These are phyloP conservation scores for Pipistrellus pipistrellus DNA, from an alignment of 2,797 vertebrate species.

Conservation along the genomic window DNA sequence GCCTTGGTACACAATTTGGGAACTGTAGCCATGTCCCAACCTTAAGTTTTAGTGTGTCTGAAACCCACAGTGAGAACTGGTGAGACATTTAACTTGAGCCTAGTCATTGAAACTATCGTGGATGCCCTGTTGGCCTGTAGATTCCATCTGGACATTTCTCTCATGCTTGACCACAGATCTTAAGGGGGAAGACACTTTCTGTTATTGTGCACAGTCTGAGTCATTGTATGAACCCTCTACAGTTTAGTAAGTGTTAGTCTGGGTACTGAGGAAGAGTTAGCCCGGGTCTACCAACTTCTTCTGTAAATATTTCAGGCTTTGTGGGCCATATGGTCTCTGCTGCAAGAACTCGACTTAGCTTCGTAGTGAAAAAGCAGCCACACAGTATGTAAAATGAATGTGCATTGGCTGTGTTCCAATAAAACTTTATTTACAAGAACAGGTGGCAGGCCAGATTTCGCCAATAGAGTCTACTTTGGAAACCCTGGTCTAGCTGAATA, in stretches of 20 bases:
- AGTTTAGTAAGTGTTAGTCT: conserved; percentile 1
- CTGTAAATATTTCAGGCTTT: conserved; percentile 50
- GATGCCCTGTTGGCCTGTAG: not conserved
- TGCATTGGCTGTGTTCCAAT: not conserved
- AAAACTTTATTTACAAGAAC: conserved; percentile 51
- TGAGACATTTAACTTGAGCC: conserved; percentile 34
- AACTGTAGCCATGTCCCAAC: not conserved
- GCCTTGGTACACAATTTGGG: not conserved
- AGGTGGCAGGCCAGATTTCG: not conserved
- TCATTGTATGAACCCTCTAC: not conserved
- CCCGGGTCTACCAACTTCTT: not conserved
- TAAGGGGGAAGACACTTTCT: not conserved
- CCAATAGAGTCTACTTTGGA: not conserved
- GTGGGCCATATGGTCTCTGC: not conserved
- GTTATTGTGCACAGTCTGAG: not conserved
- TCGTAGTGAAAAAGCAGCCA: not conserved
- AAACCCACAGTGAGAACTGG: conserved; percentile 13
- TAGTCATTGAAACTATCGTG: conserved; percentile 38
- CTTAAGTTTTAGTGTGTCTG: not conserved
- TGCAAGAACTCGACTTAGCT: not conserved
- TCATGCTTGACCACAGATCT: not conserved
- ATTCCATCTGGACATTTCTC: conserved; percentile 7
- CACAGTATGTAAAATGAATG: not conserved
- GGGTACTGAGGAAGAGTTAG: conserved; percentile 9
- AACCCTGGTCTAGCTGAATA: not conserved